Base-by-base conservation (phyloP, 2,113 vertebrate species). In the Hassar affinis region DNA sequence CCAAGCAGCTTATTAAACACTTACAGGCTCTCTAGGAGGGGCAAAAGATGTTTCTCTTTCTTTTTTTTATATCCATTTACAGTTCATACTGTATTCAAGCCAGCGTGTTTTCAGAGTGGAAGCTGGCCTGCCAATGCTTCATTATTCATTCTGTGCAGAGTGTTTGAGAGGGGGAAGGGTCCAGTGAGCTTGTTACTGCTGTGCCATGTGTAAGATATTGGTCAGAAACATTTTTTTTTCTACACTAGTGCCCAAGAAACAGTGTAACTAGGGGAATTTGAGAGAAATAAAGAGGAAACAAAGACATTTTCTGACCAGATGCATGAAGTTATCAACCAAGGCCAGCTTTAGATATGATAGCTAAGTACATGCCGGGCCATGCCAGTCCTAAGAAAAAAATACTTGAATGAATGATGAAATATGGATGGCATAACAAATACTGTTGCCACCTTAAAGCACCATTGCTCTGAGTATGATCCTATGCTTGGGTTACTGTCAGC, bases 121-220 rank as follows among this genome's bases (percentile, higher is more conserved):
- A 38, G 80, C 69, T 56, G 62, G 85, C 86, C 82, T 88, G 85
- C 88, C 88, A 90, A 86, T 83, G 47, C 86, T 87, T 91, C 87
- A 86, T 92, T 91, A 91, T 61, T 83, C 87, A 85, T 52, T 76
- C 82, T 88, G 88, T 88, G 87, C 85, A 86, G 66, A n/a, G 22
- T 38, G 35, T 42, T 78, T n/a, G 30, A 57, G 12, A 20, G 20
- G 25, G 22, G 25, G 12, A 45, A 59, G 42, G 88, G 80, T 54
- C 82, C 84, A 82, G 79, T 56, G 80, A 85, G 68, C 25, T 45
- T 90, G 86, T 89, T 89, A 81, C 87, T 91, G 88, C 90, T 92
- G 85, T 85, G 42, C 87, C 89, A 86, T 86, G 89, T 93, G 88
- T 90, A 89, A 88, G 86, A 88, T 89, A 90, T 81, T 69, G 52